Evolutionary conservation across 2,113 vertebrate genomes (phyloP), one percentile per base, ranked within the genome.

Genomic region (Pelodiscus sinensis): DNA sequence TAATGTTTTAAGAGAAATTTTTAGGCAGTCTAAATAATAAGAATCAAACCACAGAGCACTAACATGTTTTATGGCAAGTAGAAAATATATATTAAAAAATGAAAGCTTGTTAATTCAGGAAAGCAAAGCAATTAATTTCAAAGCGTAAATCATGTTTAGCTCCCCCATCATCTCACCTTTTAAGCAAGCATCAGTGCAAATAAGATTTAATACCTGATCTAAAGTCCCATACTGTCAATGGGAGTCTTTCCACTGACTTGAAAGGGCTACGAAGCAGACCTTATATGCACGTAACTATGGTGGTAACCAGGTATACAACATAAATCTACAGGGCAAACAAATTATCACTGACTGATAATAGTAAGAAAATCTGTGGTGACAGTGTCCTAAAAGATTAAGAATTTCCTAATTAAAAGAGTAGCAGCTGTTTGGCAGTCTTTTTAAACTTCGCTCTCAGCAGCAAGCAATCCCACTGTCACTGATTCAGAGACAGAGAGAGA

Each of bases 161-260:
- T 22, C 65, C 31, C 65, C 9, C 65, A 35, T 9, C 7, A 68
- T 38, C 13, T 52, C 5, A 2, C 21, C 57, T 51, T 85, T 35
- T 31, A 83, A 93, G 62, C 35, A 90, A 87, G 58, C 31, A 87
- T 29, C 13, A 86, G 29, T 62, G 89, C 56, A 12, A 50, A 85
- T 82, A 19, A 60, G 22, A 38, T 79, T 77, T 90, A 86, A 10
- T 79, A n/a, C 16, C 52, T 68, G 44, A 83, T 85, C 85, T 55
- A 79, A 52, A 93, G 60, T 21, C 8, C 5, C 81, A 14, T 52
- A 85, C 35, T 82, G 50, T 79, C 73, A 90, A 35, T 21, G 54
- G 21, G 2, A 81, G 22, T 84, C 55, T 21, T 79, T 5, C 50
- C 80, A 29, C 50, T 24, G n/a, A 80, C 79, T 88, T 88, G 38